phyloP scores from a whole-genome alignment of 2,113 vertebrate genomes.

The Pseudopipra pipra region DNA sequence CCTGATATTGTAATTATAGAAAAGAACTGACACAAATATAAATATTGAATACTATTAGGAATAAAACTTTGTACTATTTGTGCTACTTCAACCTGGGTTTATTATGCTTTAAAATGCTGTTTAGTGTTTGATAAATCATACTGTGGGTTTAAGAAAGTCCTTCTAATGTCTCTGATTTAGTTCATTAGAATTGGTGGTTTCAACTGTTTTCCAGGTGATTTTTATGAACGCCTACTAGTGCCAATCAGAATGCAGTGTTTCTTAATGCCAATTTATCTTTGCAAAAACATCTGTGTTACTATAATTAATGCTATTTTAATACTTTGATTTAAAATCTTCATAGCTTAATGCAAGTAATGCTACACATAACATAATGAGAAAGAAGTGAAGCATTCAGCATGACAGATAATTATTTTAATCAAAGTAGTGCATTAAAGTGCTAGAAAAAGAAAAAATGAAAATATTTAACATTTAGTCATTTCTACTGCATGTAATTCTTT shows the following conservation, averaged over 20 bases:
- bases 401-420: conserved; percentile 3
- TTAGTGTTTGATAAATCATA: neutral
- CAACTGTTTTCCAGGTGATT: neutral
- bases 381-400: conserved; percentile 20
- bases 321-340: neutral
- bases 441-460: neutral
- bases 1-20: neutral
- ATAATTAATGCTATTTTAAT: conserved; percentile 52
- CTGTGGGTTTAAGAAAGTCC: neutral
- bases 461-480: neutral
- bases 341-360: neutral
- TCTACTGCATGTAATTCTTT: neutral
- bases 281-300: conserved; percentile 40
- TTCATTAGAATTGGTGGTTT: neutral
- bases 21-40: neutral
- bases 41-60: neutral
- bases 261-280: conserved; percentile 25
- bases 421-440: neutral
- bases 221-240: neutral
- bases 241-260: neutral
- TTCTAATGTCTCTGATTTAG: neutral
- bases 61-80: neutral
- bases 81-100: neutral
- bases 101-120: neutral
- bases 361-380: conserved; percentile 7